These are phyloP conservation scores for Esox masquinongy DNA, from an alignment of 2,797 vertebrate genomes.

Conservation along the genomic window DNA sequence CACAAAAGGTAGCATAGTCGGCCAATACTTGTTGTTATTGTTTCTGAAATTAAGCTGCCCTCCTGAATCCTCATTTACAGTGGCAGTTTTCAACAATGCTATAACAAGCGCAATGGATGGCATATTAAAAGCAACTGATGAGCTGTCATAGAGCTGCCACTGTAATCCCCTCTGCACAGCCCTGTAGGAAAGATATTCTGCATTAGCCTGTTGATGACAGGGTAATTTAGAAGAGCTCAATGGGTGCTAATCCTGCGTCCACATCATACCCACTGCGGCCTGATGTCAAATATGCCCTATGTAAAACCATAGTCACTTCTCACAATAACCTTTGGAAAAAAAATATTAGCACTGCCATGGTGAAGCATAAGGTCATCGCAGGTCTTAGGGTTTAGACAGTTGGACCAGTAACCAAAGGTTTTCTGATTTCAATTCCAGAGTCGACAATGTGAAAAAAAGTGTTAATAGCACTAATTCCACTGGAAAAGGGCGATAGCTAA, in stretches of 20 bases:
- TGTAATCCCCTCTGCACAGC: slow-evolving; percentile 65
- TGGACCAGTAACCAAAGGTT: too few relatives aligned
- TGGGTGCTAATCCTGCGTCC: slow-evolving; percentile 52
- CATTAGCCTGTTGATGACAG: slow-evolving; percentile 49
- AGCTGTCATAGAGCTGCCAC: slow-evolving; percentile 68
- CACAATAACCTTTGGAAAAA: too few relatives aligned
- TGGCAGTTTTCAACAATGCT: slow-evolving; percentile 57
- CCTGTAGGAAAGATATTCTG: slow-evolving; percentile 41
- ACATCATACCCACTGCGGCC: slow-evolving; percentile 35
- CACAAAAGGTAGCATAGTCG: slow-evolving; percentile 3
- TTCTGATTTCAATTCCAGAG: too few relatives aligned
- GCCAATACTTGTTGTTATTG: slow-evolving; percentile 45
- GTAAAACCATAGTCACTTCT: slow-evolving; percentile 15
- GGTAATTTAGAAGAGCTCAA: slow-evolving; percentile 50
- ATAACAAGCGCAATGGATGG: slow-evolving; percentile 58
- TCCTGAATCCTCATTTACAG: slow-evolving; percentile 59
- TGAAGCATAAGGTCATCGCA: too few relatives aligned
- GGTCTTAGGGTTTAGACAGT: too few relatives aligned
- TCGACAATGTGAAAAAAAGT: too few relatives aligned
- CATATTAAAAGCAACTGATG: slow-evolving; percentile 66
- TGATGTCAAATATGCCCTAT: slow-evolving; percentile 26
- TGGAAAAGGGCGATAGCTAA: too few relatives aligned
- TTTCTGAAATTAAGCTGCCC: slow-evolving; percentile 42
- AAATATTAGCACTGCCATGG: too few relatives aligned
- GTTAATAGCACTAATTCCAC: too few relatives aligned